Evolutionary conservation across 2,797 vertebrate species (phyloP).

Genomic region (Myripristis murdjan): DNA sequence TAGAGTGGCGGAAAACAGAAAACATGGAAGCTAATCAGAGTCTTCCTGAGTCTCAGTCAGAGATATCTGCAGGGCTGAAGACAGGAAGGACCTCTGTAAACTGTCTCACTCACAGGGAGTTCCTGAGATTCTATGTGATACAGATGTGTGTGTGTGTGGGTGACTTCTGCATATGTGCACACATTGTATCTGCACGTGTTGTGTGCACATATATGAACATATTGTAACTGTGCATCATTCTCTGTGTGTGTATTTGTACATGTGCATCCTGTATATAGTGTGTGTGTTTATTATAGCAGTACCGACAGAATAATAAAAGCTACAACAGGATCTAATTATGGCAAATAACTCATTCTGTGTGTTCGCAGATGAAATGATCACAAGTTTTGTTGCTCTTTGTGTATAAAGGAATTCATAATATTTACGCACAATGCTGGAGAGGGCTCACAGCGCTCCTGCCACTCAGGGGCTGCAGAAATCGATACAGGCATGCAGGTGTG

Average conservation of each 20-base stretch:
- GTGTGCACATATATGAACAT: background rate
- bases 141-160: slow-evolving; percentile 22
- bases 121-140: slow-evolving; percentile 61
- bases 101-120: slow-evolving; percentile 63
- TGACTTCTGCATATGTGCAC: background rate
- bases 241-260: slow-evolving; percentile 8
- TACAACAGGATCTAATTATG: slow-evolving; percentile 19
- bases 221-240: background rate
- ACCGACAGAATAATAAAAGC: background rate
- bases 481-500: slow-evolving; percentile 7
- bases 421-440: slow-evolving; percentile 50
- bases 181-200: slow-evolving; percentile 1
- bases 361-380: slow-evolving; percentile 14
- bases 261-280: background rate
- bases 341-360: slow-evolving; percentile 11
- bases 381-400: slow-evolving; percentile 37
- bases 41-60: slow-evolving; percentile 79
- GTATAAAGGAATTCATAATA: slow-evolving; percentile 46
- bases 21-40: slow-evolving; percentile 77
- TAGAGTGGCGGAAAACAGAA: slow-evolving; percentile 46
- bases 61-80: slow-evolving; percentile 66
- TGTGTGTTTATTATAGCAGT: background rate
- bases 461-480: background rate
- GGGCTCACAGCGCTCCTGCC: background rate
- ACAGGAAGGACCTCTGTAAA: slow-evolving; percentile 80